These are phyloP conservation scores for Zosterops hypoxanthus DNA, from an alignment of 2,113 vertebrate genomes.

Conservation along the genomic window DNA sequence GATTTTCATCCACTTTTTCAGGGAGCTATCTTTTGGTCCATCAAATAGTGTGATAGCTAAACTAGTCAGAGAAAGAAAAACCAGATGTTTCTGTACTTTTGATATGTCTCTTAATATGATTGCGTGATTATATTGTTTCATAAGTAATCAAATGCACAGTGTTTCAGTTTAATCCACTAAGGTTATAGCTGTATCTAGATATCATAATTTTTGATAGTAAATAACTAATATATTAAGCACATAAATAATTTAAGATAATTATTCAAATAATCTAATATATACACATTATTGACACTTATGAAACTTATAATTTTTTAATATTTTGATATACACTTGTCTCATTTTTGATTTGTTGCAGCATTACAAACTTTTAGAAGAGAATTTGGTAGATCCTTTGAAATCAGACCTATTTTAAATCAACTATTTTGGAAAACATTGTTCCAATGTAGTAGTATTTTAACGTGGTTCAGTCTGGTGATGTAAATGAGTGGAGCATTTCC, in stretches of 20 bases:
- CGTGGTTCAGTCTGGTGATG: background rate
- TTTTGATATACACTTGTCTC: background rate
- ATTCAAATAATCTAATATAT: background rate
- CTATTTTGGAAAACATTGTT: background rate
- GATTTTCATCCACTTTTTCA: constrained; percentile 12
- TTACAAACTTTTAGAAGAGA: background rate
- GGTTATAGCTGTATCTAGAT: background rate
- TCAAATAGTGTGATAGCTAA: background rate
- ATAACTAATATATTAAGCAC: background rate
- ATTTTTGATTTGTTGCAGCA: background rate
- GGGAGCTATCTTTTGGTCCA: background rate
- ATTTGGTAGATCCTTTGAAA: background rate
- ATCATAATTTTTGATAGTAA: background rate
- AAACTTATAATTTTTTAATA: background rate
- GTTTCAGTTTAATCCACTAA: background rate
- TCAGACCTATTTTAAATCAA: background rate
- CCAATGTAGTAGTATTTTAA: background rate
- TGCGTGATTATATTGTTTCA: background rate
- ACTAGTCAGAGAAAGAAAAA: background rate
- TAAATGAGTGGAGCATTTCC: background rate
- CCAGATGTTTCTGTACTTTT: background rate
- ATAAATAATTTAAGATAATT: background rate
- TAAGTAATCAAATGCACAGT: background rate
- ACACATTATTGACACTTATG: background rate
- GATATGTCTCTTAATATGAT: background rate